Evolutionary conservation across 2,113 vertebrate species (phyloP).

Genomic region (Mohoua ochrocephala): DNA sequence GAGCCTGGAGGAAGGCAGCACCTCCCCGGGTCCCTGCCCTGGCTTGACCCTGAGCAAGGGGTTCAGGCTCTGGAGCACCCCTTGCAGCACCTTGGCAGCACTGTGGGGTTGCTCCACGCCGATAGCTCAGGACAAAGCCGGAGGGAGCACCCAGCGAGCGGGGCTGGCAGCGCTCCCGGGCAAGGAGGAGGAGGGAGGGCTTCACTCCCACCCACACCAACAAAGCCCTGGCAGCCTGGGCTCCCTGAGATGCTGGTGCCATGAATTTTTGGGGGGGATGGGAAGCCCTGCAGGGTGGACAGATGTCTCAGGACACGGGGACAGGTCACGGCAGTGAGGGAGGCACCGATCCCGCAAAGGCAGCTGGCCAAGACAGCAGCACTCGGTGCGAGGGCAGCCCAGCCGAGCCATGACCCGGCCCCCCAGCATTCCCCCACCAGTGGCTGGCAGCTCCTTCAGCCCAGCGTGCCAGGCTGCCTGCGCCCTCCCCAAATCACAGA

Average conservation of each 20-base stretch:
- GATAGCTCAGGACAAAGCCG: not conserved
- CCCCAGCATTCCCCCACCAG: not conserved
- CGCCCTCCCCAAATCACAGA: not conserved
- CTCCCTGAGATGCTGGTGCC: not conserved
- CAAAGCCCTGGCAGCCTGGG: not conserved
- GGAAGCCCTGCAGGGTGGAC: not conserved
- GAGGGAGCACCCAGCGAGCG: not conserved
- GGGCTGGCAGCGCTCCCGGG: not conserved
- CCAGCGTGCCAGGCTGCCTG: not conserved
- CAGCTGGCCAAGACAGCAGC: not conserved
- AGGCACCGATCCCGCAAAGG: not conserved
- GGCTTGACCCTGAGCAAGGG: not conserved
- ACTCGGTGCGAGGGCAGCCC: accelerated
- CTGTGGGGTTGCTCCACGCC: not conserved
- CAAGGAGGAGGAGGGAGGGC: not conserved
- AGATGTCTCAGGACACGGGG: not conserved
- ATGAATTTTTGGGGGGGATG: not conserved
- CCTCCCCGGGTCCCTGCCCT: not conserved
- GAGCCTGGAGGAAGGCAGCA: not conserved
- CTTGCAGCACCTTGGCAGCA: no score
- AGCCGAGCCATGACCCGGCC: accelerated
- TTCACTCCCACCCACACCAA: not conserved
- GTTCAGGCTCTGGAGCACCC: not conserved
- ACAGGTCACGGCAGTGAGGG: accelerated
- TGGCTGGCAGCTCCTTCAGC: not conserved